These are phyloP conservation scores for Chaetogeoica ovagalla DNA, from an alignment of 2,888 invertebrate genomes.

Conservation along the genomic window DNA sequence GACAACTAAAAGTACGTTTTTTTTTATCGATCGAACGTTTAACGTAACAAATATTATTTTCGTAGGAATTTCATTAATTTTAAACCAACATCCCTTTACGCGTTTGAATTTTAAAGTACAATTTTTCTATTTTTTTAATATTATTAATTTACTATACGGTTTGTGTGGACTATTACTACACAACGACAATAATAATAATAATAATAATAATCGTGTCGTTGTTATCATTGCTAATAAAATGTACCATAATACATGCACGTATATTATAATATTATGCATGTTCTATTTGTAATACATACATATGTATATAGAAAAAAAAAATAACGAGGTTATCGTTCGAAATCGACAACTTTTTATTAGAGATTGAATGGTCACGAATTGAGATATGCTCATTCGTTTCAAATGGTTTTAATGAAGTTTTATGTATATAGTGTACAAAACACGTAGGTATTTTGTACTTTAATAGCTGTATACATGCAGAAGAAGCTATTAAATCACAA, in stretches of 20 bases:
- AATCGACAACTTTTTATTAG: constrained; percentile 14
- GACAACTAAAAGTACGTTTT: no score
- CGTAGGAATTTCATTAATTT: no score
- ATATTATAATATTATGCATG: not conserved
- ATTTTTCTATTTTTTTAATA: no score
- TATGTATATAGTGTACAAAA: not conserved
- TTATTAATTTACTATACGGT: no score
- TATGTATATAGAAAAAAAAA: not conserved
- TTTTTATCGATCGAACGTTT: no score
- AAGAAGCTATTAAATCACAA: constrained; percentile 1
- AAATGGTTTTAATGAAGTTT: constrained; percentile 28
- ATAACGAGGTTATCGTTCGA: constrained; percentile 5
- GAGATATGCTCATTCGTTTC: constrained; percentile 12
- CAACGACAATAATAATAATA: no score
- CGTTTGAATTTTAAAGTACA: no score
- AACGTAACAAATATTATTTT: no score
- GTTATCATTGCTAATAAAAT: not conserved
- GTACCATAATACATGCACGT: not conserved
- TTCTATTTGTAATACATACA: not conserved
- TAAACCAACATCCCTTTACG: no score
- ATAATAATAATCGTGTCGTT: not conserved
- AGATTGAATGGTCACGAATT: constrained; percentile 30
- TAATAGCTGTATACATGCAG: no score
- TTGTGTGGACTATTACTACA: no score
- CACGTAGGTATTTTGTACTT: no score